Conservation (phyloP, 2,797 vertebrate genomes). For the Epinephelus malabaricus region DNA sequence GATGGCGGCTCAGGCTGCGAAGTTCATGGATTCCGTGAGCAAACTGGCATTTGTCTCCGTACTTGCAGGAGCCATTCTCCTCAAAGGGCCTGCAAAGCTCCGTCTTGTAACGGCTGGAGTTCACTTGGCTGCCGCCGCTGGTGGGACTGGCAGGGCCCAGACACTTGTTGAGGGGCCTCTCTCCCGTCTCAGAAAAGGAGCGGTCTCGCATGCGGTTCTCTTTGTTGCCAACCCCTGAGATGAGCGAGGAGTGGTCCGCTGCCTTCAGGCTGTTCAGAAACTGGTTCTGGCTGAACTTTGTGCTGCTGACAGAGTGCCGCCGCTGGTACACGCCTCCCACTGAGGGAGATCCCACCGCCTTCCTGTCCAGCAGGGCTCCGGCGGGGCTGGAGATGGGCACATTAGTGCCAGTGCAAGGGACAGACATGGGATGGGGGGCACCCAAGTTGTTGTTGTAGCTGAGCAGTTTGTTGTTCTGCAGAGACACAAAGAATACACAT, state of each 20-base stretch:
- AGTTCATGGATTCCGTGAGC: conserved; percentile 95
- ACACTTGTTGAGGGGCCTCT: conserved; percentile 92
- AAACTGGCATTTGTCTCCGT: conserved; percentile 95
- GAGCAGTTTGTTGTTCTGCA: conserved; percentile 96
- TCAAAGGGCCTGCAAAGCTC: conserved; percentile 95
- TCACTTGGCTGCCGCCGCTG: conserved; percentile 90
- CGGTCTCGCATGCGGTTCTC: conserved; percentile 96
- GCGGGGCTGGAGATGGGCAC: conserved; percentile 88
- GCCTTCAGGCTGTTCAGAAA: conserved; percentile 93
- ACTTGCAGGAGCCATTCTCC: conserved; percentile 95
- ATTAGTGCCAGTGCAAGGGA: conserved; percentile 85
- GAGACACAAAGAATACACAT: conserved; percentile 32
- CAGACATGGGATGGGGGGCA: conserved; percentile 85
- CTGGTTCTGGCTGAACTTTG: conserved; percentile 97
- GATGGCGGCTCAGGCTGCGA: conserved; percentile 93
- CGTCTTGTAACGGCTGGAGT: conserved; percentile 96
- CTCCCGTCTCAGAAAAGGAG: conserved; percentile 96
- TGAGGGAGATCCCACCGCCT: conserved; percentile 96
- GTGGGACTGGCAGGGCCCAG: conserved; percentile 83
- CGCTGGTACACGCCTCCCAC: conserved; percentile 90
- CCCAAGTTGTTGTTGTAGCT: conserved; percentile 90
- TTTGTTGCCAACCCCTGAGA: conserved; percentile 90
- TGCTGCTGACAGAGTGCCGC: conserved; percentile 95
- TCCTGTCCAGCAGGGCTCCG: conserved; percentile 98
- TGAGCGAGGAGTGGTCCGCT: conserved; percentile 86